Conservation (phyloP, 2,797 vertebrate species). For the Clarias pachynema region DNA sequence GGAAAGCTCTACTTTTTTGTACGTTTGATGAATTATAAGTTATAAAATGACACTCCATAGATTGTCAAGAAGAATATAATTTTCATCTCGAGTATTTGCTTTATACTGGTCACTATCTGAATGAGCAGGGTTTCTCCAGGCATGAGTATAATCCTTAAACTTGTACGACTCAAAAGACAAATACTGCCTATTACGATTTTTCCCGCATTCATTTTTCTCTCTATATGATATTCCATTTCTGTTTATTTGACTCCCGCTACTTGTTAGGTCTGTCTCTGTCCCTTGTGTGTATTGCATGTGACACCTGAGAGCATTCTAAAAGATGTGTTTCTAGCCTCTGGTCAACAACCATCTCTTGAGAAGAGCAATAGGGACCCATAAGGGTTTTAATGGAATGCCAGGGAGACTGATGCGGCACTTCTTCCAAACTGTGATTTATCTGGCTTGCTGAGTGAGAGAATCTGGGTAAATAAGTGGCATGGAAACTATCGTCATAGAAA, state of each 20-base stretch:
- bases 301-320: conserved; percentile 12
- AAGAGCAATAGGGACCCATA: conserved; percentile 42
- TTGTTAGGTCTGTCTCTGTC: background rate
- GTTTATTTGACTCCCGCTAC: background rate
- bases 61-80: background rate
- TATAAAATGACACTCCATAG: background rate
- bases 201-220: background rate
- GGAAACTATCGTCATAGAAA: conserved; percentile 51
- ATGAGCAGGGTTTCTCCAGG: background rate
- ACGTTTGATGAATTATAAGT: background rate
- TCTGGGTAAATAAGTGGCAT: conserved; percentile 37
- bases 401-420: conserved; percentile 33
- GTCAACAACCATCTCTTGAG: conserved; percentile 34
- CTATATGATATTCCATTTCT: background rate
- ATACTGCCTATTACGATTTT: background rate
- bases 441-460: conserved; percentile 25
- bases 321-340: conserved; percentile 20
- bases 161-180: background rate
- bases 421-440: conserved; percentile 39
- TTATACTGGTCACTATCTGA: background rate
- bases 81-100: background rate
- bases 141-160: background rate
- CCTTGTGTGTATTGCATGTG: background rate
- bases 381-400: conserved; percentile 45
- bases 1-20: background rate